Base-by-base conservation (phyloP, 2,888 invertebrate genomes). In the Chaetogeoica ovagalla region DNA sequence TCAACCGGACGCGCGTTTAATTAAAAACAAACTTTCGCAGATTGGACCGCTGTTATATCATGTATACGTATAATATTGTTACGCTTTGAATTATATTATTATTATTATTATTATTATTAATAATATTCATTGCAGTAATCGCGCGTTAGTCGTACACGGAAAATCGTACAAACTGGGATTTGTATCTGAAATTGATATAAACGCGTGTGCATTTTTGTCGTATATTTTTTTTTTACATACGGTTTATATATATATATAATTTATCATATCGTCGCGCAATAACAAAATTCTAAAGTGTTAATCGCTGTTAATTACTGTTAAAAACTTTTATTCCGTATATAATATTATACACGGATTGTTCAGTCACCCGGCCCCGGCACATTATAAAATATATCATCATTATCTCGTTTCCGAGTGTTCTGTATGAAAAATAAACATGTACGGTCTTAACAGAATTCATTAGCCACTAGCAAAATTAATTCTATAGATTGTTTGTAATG, bases 11-110 rank as follows among this genome's bases (percentile, higher is more conserved):
- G 63, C 43, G 70, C 6, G 57, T n/a, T 71, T 71, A 79, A 79
- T 79, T 79, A 79, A 79, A 79, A 79, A 79, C 62, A 71, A 79
- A 79, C 63, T 79, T 79, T 63, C 6, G 66, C n/a, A 48, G 43
- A 57, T 65, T 23, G 66, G 71, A 11, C 48, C 48, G 48, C 8
- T 13, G 11, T 48, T 48, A 48, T 1, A 39, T 48, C 13, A 13
- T 48, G 11, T 48, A 13, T 48, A 48, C 3, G 48, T 48, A 48
- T 13, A 30, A 30, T 30, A 30, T 30, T 30, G 30, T 30, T 30
- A 13, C 13, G 15, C 48, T 1, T 15, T 30, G 30, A 30, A 13
- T 15, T 48, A 48, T 48, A 48, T 13, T 48, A 48, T 13, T 48
- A 43, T 43, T 43, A 11, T 11, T 43, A 9, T 43, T 11, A 43